phyloP scores from a whole-genome alignment of 2,113 vertebrate genomes.

The Dasyprocta punctata region DNA sequence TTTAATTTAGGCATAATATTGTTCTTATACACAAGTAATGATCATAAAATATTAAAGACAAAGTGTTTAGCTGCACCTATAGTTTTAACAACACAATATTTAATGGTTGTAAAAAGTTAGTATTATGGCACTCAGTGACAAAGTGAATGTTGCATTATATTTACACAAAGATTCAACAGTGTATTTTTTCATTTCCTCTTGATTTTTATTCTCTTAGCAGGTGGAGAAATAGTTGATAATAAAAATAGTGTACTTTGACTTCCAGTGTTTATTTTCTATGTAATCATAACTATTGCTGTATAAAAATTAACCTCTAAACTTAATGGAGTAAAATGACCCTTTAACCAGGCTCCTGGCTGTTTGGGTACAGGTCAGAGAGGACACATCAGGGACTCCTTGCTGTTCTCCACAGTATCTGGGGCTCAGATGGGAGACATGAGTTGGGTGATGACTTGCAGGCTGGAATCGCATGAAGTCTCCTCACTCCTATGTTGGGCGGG shows the following conservation, averaged over 20 bases:
- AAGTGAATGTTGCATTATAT: not conserved
- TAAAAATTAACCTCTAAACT: not conserved
- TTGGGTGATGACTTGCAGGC: not conserved
- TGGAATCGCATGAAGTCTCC: not conserved
- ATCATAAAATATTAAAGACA: not conserved
- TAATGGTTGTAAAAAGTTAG: not conserved
- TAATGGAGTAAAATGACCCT: not conserved
- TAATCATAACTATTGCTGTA: not conserved
- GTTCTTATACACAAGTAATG: not conserved
- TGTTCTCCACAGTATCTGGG: not conserved
- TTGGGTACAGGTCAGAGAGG: not conserved
- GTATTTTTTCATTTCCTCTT: not conserved
- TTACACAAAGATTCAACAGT: not conserved
- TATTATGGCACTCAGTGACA: not conserved
- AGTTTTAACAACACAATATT: not conserved
- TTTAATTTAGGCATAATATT: no score
- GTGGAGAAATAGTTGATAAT: not conserved
- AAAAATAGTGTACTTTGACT: not conserved
- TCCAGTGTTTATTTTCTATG: not conserved
- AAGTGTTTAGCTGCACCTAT: not conserved
- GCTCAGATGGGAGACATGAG: not conserved
- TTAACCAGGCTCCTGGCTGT: not conserved
- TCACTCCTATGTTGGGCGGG: rapidly evolving
- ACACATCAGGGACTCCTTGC: not conserved
- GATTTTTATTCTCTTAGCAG: not conserved